Conservation (phyloP, 2,113 vertebrate species). For the Eleginops maclovinus region DNA sequence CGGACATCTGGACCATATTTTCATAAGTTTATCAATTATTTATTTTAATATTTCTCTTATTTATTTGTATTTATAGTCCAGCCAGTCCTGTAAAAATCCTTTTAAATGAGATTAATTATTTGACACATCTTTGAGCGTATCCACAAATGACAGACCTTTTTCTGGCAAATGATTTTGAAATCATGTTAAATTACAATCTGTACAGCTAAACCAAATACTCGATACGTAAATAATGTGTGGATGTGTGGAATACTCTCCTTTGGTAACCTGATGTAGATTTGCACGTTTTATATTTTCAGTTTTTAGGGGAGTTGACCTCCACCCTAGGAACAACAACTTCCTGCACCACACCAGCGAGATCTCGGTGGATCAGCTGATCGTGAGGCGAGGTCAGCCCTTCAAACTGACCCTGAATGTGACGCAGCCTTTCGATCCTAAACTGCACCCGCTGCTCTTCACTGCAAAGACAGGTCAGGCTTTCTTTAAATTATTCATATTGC, state of each 20-base stretch:
- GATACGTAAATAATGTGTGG: no score
- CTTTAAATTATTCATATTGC: not conserved
- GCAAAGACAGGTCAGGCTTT: not conserved
- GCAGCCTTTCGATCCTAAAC: no score
- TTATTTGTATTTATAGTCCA: no score
- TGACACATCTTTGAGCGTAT: no score
- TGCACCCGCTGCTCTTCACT: not conserved
- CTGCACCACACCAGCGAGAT: not conserved
- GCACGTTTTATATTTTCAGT: not conserved
- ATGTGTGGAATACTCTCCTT: no score
- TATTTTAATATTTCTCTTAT: not conserved
- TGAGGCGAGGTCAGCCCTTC: conserved; percentile 2
- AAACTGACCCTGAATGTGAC: not conserved
- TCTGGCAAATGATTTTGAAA: no score
- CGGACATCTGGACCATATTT: no score
- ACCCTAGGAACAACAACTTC: not conserved
- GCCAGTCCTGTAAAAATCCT: no score
- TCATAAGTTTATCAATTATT: not conserved
- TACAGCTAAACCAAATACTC: no score
- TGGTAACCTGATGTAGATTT: not conserved
- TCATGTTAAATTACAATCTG: no score
- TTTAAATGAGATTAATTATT: no score
- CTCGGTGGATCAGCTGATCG: not conserved
- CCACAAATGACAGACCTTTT: no score
- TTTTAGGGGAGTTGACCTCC: conserved; percentile 1